Base-by-base conservation (phyloP, 23 tunicate genomes). In the Halocynthia roretzi region DNA sequence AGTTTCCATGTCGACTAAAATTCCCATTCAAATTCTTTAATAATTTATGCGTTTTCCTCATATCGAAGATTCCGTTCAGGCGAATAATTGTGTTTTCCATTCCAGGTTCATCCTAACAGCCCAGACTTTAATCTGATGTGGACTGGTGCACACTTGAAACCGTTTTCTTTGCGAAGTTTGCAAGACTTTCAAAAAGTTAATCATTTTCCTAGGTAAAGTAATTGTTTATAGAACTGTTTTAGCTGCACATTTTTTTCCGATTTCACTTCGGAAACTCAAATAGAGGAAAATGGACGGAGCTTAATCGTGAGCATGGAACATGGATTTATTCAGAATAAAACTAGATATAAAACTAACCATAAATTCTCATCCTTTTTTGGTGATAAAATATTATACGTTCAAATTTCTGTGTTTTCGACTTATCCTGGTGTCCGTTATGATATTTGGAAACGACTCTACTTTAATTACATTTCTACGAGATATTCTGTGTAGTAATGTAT, bases 41-140 rank as follows among this genome's bases (percentile, higher is more conserved):
- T 31, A 31, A 31, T 31, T 31, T 4, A 31, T 31, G 44, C 44
- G 44, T 31, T 31, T 31, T 31, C 44, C 44, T 31, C n/a, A 31
- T 31, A 31, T 31, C 44, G 44, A 31, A 31, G 44, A 31, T 31
- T 4, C 44, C 44, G 44, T 31, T 31, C 44, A 31, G 4, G 44
- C 44, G 44, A 31, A 31, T 31, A 31, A 31, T 58, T 58, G 19
- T 7, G 11, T 66, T 48, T 65, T 71, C 70, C 10, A n/a, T 73
- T 5, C 0, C 62, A 89, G 96, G 96, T 92, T 68, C 98, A 92
- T 62, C 98, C 98, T 67, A 92, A 92, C 76, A 83, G 98, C 68
- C 89, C 98, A 50, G 98, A 93, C 23, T 93, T 87, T 57, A 93
- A 93, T 62, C 85, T 93, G 58, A 93, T 93, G 98, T 93, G 98